Base-by-base conservation (phyloP, 1,140 invertebrate species). In the Saxidomus purpurata region DNA sequence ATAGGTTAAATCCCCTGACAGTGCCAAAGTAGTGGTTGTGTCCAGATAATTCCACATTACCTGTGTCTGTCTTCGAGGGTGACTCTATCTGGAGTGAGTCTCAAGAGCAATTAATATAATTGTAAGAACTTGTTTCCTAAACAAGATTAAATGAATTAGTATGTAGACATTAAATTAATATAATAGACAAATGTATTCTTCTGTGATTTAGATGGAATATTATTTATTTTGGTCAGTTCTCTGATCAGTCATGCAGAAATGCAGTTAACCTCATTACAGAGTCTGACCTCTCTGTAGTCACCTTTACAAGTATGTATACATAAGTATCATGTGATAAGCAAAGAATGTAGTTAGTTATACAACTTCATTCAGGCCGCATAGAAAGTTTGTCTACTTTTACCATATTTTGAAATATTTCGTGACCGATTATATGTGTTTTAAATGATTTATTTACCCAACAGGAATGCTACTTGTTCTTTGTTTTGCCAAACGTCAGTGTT, bases 311-410 rank as follows among this genome's bases (percentile, higher is more conserved):
- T 36, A 19, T 71, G 13, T 71, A 38, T 71, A 17, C 17, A 28
- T 28, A 38, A n/a, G 67, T 38, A 71, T 71, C 67, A 71, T 71
- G 67, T 71, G 67, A 71, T 71, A 71, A 38, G 67, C 15, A n/a
- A 38, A 71, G 67, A 28, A 71, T 71, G 31, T 71, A 38, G 67
- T 1, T 71, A 22, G 67, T 71, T 71, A 71, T 71, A 71, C 67
- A 71, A 71, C 67, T 63, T 63, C n/a, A 71, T 4, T 15, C 67
- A 31, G 67, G 8, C 15, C 11, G 38, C 38, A n/a, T 13, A 67
- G 31, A 67, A 8, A 38, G 36, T 1, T 31, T 71, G 67, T 71
- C 67, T 71, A 36, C 31, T 38, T 71, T 43, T 71, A 40, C 31
- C 36, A 17, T 38, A 19, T 38, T 71, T 71, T 43, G 36, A 22